These are phyloP conservation scores for Falco biarmicus DNA, from an alignment of 2,797 vertebrate genomes.

Conservation along the genomic window DNA sequence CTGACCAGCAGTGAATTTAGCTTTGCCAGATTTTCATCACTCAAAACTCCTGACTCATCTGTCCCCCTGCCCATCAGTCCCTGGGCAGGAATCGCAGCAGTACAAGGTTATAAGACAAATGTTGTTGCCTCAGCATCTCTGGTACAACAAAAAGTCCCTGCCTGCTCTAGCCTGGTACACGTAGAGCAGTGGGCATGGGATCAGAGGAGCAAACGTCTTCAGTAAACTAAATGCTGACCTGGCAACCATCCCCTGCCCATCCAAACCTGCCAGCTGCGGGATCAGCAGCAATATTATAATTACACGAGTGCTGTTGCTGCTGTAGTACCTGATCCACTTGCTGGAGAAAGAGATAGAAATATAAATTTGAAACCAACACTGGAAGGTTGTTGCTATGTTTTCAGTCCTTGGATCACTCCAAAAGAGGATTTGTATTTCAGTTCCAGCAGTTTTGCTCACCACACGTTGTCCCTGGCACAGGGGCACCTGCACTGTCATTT, in stretches of 20 bases:
- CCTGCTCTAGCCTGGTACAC: neutral
- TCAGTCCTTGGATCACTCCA: neutral
- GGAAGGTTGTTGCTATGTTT: neutral
- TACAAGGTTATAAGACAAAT: neutral
- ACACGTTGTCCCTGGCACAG: rapidly evolving
- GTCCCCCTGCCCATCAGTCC: neutral
- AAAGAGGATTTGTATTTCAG: neutral
- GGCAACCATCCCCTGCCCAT: neutral
- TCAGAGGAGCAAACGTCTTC: neutral
- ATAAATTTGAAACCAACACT: neutral
- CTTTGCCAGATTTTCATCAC: neutral
- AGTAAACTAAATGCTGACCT: neutral
- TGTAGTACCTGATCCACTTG: neutral
- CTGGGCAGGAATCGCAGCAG: neutral
- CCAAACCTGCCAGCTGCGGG: neutral
- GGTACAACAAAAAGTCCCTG: neutral
- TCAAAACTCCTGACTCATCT: neutral
- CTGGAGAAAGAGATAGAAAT: neutral
- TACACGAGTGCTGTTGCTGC: neutral
- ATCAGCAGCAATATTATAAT: neutral
- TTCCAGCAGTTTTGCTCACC: neutral
- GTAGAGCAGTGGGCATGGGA: neutral
- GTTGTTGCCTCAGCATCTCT: rapidly evolving
- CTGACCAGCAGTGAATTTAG: neutral
- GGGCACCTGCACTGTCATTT: neutral